These are phyloP conservation scores for Macquaria australasica DNA, from an alignment of 2,113 vertebrate species.

Conservation along the genomic window DNA sequence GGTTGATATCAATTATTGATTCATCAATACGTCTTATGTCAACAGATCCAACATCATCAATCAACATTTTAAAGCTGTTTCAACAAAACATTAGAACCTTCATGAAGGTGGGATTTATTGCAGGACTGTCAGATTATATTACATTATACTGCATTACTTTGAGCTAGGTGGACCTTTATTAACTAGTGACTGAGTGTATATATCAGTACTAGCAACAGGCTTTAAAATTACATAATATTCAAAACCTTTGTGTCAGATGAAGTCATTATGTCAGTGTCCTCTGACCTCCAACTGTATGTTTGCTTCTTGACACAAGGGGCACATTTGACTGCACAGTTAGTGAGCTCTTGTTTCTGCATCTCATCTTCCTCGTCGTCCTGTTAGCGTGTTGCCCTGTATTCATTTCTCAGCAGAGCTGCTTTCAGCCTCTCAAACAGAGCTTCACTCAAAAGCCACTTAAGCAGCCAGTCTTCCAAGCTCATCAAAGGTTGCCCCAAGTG, in stretches of 20 bases:
- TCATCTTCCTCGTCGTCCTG: conserved; percentile 6
- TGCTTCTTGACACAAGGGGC: conserved; percentile 16
- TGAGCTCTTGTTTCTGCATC: conserved; percentile 39
- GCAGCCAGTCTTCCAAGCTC: conserved; percentile 55
- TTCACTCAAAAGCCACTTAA: conserved; percentile 61
- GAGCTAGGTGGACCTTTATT: background rate
- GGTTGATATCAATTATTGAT: no score
- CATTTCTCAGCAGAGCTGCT: conserved; percentile 10
- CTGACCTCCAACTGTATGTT: conserved; percentile 16
- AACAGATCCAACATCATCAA: no score
- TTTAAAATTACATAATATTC: background rate
- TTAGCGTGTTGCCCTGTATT: conserved; percentile 13
- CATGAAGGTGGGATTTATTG: background rate
- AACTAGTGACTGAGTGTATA: background rate
- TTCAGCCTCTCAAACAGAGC: conserved; percentile 48
- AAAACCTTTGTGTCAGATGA: conserved; percentile 7
- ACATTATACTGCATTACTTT: background rate
- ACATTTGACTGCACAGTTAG: conserved; percentile 26
- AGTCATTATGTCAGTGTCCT: background rate
- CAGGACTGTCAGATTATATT: background rate
- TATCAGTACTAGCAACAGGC: no score
- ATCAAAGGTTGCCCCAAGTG: conserved; percentile 69
- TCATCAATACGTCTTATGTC: no score
- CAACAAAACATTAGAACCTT: background rate
- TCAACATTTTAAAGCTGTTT: background rate